Percentiles rank a stretch among this genome's conserved stretches.
phyloP scores from a whole-genome alignment of 64 coral and sea anemone genomes.

The Actinia tenebrosa region DNA sequence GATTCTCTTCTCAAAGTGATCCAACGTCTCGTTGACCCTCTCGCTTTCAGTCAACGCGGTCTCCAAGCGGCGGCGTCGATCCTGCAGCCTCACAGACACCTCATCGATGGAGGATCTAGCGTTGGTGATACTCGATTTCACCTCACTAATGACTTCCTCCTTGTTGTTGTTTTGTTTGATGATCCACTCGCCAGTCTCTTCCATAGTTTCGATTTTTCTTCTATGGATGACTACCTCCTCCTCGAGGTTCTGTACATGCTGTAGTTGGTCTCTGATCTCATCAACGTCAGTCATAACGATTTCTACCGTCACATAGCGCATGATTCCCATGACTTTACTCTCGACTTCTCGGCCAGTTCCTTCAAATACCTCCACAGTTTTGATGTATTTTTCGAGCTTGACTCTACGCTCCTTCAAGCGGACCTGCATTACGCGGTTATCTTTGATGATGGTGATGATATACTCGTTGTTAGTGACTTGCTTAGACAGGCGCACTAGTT shows the following conservation, averaged over 20 bases:
- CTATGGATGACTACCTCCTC: constrained; percentile 89
- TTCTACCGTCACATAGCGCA: constrained; percentile 86
- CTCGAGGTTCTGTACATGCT: constrained; percentile 92
- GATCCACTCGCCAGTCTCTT: constrained; percentile 93
- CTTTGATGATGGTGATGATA: constrained; percentile 92
- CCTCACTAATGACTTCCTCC: constrained; percentile 74
- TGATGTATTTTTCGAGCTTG: constrained; percentile 91
- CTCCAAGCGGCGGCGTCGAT: constrained; percentile 78
- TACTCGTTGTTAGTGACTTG: constrained; percentile 91
- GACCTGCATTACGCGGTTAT: constrained; percentile 85
- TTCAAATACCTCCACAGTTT: constrained; percentile 84
- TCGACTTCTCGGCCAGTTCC: constrained; percentile 68
- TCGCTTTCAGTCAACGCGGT: constrained; percentile 86
- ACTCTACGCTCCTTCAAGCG: constrained; percentile 91
- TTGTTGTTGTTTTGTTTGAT: constrained; percentile 73
- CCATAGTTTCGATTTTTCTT: constrained; percentile 91
- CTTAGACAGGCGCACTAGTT: constrained; percentile 76
- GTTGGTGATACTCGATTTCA: constrained; percentile 68
- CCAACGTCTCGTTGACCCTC: constrained; percentile 67
- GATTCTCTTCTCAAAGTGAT: constrained; percentile 65
- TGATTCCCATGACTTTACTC: constrained; percentile 81
- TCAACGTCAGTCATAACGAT: constrained; percentile 82
- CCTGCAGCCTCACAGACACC: constrained; percentile 73
- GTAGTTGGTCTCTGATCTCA: constrained; percentile 79
- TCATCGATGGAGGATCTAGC: constrained; percentile 74